Evolutionary conservation across 2,113 vertebrate species (phyloP), one percentile per base, ranked within the genome.

Genomic region (Lethenteron camtschaticum): DNA sequence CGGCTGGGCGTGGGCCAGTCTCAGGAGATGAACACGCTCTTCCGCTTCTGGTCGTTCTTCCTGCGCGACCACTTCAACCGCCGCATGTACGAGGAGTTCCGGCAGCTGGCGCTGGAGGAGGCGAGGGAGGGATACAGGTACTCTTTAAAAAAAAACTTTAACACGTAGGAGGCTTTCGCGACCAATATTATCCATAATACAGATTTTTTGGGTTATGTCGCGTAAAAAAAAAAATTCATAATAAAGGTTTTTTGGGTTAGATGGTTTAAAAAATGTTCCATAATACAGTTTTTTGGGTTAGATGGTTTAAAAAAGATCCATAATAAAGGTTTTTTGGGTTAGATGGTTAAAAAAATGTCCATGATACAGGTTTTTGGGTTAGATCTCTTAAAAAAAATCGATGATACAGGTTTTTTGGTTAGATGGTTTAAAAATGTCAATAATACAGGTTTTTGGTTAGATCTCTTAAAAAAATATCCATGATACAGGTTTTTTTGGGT

Each of bases 21-120:
- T 71, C 94, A 96, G 82, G 94, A 99, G 80, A 99, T 99, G 94
- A 99, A 99, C 80, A 99, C 94, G 0, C 86, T 96, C 6, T 99
- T 96, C 81, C 89, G 94, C 70, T 99, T 99, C 81, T 99, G 94
- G 94, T 99, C 94, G 9, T 99, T 99, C 78, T 99, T 99, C 82
- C 82, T 96, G 73, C 83, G 94, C 70, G 94, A 99, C 81, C 94
- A 96, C 78, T 96, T 99, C 80, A 99, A 99, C 80, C 87, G 89
- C 76, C 96, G 96, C 76, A 99, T 99, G 94, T 99, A 96, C 1
- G 90, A 96, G 74, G 94, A 99, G 74, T 96, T 96, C 79, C 83
- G 85, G 69, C 90, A 96, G 74, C 82, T 99, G 76, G 85, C 87
- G 73, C 84, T 96, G 56, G 94, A 99, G 79, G 94, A 99, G 0